A percentile compares a stretch with the other conserved stretches of the same genome.
Evolutionary conservation across 2,113 vertebrate species (phyloP).

Genomic region (Lota lota): DNA sequence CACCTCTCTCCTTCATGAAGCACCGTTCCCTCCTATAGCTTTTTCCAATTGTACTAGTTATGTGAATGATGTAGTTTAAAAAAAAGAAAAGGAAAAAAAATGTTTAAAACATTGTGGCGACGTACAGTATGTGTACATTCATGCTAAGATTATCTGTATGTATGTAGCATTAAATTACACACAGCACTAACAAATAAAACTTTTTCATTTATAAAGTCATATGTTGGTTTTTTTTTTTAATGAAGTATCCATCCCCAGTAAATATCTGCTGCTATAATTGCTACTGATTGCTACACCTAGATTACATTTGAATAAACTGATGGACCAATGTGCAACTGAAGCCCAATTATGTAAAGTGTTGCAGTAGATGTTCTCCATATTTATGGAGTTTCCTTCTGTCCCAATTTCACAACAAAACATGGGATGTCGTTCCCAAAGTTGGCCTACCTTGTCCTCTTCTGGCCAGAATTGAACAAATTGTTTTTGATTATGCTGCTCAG

Average conservation of each 20-base stretch:
- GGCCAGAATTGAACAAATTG: too few relatives aligned
- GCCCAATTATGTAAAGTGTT: too few relatives aligned
- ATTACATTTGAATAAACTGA: too few relatives aligned
- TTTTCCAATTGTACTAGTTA: conserved; percentile 67
- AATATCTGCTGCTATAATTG: neutral
- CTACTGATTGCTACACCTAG: neutral
- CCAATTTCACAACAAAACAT: too few relatives aligned
- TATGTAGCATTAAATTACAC: conserved; percentile 79
- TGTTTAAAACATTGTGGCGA: conserved; percentile 57
- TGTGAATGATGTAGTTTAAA: conserved; percentile 67
- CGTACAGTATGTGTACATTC: conserved; percentile 68
- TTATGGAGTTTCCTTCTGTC: too few relatives aligned
- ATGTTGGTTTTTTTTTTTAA: conserved; percentile 7
- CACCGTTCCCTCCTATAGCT: conserved; percentile 53
- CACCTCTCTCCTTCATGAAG: conserved; percentile 11
- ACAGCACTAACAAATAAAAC: conserved; percentile 79
- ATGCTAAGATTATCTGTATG: conserved; percentile 71
- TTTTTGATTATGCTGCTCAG: too few relatives aligned
- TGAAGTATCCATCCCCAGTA: neutral
- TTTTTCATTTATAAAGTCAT: conserved; percentile 67
- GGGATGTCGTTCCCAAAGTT: too few relatives aligned
- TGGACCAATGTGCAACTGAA: too few relatives aligned
- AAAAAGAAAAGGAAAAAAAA: conserved; percentile 46
- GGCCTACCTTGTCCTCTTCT: too few relatives aligned
- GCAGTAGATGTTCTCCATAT: too few relatives aligned